These are phyloP conservation scores for Apoderus coryli DNA, from an alignment of 2,888 invertebrate species.

Conservation along the genomic window DNA sequence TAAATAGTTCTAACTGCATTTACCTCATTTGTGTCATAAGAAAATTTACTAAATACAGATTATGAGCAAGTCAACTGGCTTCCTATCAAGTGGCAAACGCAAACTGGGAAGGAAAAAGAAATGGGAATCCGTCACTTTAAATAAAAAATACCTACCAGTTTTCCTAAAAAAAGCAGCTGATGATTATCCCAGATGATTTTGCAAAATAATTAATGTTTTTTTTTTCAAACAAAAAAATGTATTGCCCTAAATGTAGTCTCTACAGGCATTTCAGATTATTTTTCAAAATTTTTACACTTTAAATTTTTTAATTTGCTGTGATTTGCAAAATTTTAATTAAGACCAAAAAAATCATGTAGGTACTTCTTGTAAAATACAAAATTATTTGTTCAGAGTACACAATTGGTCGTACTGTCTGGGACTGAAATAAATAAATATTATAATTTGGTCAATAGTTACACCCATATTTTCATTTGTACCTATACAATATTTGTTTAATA, in stretches of 20 bases:
- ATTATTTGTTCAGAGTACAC: no score
- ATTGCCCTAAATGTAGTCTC: conserved; percentile 4
- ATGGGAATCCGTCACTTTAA: conserved; percentile 7
- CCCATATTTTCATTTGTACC: no score
- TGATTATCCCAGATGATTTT: conserved; percentile 9
- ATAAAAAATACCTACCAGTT: conserved; percentile 7
- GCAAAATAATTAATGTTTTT: conserved; percentile 2
- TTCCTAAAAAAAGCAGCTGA: conserved; percentile 6
- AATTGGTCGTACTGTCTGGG: no score
- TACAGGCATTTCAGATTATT: conserved; percentile 7
- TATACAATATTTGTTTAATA: no score
- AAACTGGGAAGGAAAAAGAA: conserved; percentile 6
- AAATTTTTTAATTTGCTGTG: no score
- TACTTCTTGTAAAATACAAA: no score
- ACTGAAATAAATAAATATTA: no score
- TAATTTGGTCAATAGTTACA: no score
- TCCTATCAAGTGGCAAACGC: conserved; percentile 8
- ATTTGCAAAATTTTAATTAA: no score
- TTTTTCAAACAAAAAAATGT: conserved; percentile 4
- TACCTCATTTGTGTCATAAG: no score
- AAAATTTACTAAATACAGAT: conserved; percentile 7
- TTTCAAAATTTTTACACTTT: conserved; percentile 5
- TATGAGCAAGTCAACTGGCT: conserved; percentile 8
- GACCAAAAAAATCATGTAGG: no score
- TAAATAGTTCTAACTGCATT: no score